Evolutionary conservation across 1,140 invertebrate genomes (phyloP).

Genomic region (Pseudomyrmex flavicornis): DNA sequence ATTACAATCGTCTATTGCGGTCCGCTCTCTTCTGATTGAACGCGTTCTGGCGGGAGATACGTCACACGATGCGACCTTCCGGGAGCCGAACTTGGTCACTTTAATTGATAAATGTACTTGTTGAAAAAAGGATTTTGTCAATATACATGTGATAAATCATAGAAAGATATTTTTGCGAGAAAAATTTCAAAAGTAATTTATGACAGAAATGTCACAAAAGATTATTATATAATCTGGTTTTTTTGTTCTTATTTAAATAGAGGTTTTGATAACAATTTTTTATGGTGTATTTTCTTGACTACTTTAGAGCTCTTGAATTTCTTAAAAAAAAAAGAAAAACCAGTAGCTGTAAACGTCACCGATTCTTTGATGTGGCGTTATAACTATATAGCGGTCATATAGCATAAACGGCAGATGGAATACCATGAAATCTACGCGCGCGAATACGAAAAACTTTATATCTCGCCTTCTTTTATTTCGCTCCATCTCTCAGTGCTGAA

Average conservation of each 20-base stretch:
- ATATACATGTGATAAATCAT: no score
- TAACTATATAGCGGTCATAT: background rate
- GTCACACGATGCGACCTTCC: background rate
- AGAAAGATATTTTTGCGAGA: no score
- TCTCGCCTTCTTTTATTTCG: slow-evolving; percentile 40
- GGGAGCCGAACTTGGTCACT: background rate
- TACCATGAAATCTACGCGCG: slow-evolving; percentile 37
- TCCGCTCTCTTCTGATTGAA: slow-evolving; percentile 20
- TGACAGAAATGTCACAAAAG: background rate
- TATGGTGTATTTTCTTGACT: background rate
- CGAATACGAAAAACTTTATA: slow-evolving; percentile 45
- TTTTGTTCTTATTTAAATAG: background rate
- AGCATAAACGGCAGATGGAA: slow-evolving; percentile 19
- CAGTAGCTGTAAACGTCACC: background rate
- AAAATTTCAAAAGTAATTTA: no score
- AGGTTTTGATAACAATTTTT: background rate
- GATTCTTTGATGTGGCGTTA: background rate
- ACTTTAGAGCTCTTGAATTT: background rate
- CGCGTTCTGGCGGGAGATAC: background rate
- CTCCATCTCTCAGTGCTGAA: background rate
- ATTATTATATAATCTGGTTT: background rate
- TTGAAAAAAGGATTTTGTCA: background rate
- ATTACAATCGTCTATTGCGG: slow-evolving; percentile 27
- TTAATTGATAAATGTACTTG: background rate
- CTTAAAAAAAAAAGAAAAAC: background rate